Evolutionary conservation across 2,888 invertebrate genomes (phyloP).

Genomic region (Lasiommata megera): DNA sequence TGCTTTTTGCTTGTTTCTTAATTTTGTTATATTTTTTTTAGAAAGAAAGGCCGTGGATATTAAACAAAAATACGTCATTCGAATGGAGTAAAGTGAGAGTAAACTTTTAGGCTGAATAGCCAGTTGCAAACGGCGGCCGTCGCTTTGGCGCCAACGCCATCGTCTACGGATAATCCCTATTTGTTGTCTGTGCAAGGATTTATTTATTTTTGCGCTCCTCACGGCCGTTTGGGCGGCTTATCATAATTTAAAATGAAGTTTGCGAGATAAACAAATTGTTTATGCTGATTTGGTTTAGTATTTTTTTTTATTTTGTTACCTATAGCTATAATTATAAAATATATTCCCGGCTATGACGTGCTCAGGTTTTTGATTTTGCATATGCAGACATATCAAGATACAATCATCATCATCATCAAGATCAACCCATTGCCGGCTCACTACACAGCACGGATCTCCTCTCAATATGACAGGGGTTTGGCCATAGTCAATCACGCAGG

Average conservation of each 20-base stretch:
- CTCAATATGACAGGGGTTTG: too few relatives aligned
- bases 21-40: too few relatives aligned
- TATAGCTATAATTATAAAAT: too few relatives aligned
- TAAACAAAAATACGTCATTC: slow-evolving; percentile 14
- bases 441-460: too few relatives aligned
- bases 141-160: slow-evolving; percentile 39
- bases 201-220: slow-evolving; percentile 30
- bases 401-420: too few relatives aligned
- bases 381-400: too few relatives aligned
- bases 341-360: too few relatives aligned
- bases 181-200: slow-evolving; percentile 32
- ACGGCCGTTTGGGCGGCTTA: slow-evolving; percentile 38
- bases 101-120: slow-evolving; percentile 22
- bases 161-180: slow-evolving; percentile 40
- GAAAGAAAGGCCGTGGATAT: too few relatives aligned
- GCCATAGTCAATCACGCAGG: too few relatives aligned
- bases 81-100: slow-evolving; percentile 23
- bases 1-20: too few relatives aligned
- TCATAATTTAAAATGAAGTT: slow-evolving; percentile 38
- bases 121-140: slow-evolving; percentile 37
- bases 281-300: slow-evolving; percentile 12
- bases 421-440: too few relatives aligned
- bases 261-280: slow-evolving; percentile 46
- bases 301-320: background rate
- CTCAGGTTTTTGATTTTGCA: too few relatives aligned